Evolutionary conservation across 1,140 invertebrate species (phyloP).

Genomic region (Drosophila rhopaloa): DNA sequence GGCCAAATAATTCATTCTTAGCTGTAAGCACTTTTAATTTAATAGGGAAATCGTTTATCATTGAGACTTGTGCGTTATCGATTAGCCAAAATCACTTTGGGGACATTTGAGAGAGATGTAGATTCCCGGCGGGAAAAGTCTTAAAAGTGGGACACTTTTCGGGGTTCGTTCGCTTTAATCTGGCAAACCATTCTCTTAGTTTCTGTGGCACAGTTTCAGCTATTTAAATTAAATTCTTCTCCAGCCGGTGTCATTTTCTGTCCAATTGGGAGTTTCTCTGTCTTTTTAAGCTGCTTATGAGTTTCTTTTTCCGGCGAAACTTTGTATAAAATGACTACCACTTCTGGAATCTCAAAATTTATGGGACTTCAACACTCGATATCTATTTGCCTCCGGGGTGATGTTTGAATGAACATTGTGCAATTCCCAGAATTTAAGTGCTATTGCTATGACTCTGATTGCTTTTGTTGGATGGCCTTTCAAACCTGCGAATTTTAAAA

Average conservation of each 20-base stretch:
- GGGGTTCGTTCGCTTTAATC: conserved; percentile 1
- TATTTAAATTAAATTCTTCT: conserved; percentile 15
- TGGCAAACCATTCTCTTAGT: neutral
- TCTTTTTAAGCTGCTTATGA: conserved; percentile 27
- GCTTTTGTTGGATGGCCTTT: neutral
- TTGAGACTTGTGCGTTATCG: conserved; percentile 8
- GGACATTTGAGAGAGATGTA: conserved; percentile 13
- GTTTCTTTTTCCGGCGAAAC: neutral
- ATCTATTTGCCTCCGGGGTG: neutral
- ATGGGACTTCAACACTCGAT: conserved; percentile 7
- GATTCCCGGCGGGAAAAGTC: neutral
- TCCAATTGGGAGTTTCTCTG: neutral
- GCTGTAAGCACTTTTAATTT: conserved; percentile 24
- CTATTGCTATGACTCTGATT: conserved; percentile 4
- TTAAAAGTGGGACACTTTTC: conserved; percentile 1
- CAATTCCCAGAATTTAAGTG: neutral
- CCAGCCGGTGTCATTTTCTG: neutral
- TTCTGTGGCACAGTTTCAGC: conserved; percentile 6
- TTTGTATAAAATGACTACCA: neutral
- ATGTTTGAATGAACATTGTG: neutral
- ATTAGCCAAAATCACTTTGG: conserved; percentile 33
- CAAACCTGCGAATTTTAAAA: neutral
- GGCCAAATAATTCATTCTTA: neutral
- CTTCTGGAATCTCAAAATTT: neutral
- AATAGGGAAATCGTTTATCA: conserved; percentile 32